phyloP scores from a whole-genome alignment of 2,888 invertebrate genomes.

The Cistogaster globosa region DNA sequence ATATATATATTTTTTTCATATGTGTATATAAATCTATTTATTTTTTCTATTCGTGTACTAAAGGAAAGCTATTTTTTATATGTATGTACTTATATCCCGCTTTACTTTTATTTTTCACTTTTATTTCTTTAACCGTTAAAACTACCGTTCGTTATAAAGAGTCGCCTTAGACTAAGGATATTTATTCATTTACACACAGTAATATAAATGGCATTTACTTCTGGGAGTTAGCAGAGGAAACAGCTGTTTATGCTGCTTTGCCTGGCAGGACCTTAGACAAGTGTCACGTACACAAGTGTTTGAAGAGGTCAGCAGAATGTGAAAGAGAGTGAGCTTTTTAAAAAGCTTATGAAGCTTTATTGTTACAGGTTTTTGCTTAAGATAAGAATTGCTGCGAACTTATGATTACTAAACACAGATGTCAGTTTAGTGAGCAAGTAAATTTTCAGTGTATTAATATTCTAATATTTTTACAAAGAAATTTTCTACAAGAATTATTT shows the following conservation, averaged over 20 bases:
- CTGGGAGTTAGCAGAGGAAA: slow-evolving; percentile 46
- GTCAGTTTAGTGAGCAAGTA: neutral
- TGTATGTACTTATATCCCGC: neutral
- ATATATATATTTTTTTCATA: slow-evolving; percentile 36
- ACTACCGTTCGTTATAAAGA: slow-evolving; percentile 76
- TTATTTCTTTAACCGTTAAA: slow-evolving; percentile 47
- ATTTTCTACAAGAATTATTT: no score
- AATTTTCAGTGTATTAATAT: no score
- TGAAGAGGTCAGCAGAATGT: neutral
- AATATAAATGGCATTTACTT: slow-evolving; percentile 74
- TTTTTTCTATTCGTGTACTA: slow-evolving; percentile 20
- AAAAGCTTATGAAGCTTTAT: slow-evolving; percentile 30
- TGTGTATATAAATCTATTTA: slow-evolving; percentile 9
- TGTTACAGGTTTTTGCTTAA: neutral
- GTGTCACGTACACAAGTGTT: slow-evolving; percentile 31
- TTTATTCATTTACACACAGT: slow-evolving; percentile 69
- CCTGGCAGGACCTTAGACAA: slow-evolving; percentile 58
- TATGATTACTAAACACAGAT: neutral
- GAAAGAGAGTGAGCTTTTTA: neutral
- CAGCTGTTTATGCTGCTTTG: slow-evolving; percentile 57
- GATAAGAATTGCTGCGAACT: neutral
- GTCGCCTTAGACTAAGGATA: slow-evolving; percentile 78
- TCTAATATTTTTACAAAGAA: no score
- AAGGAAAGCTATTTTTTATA: slow-evolving; percentile 45
- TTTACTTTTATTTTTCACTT: slow-evolving; percentile 24